Evolutionary conservation across 2,113 vertebrate species (phyloP), one percentile per base, ranked within the genome.

Genomic region (Salvelinus sp.): DNA sequence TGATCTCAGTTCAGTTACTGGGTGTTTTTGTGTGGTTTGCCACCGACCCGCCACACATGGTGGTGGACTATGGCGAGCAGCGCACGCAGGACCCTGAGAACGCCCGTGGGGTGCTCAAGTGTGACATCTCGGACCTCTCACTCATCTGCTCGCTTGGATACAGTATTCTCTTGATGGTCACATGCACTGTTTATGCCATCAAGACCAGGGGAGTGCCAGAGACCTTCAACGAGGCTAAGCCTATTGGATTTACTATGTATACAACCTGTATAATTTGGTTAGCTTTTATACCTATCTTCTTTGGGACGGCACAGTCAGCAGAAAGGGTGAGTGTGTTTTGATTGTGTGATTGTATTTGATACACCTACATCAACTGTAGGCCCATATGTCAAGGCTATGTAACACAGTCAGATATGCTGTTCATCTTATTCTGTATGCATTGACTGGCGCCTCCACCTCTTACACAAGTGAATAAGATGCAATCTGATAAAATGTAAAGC

Each of bases 211-310:
- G 96, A 60, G 97, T 98, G 75, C 97, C 97, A 80, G 97, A 99
- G 93, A 98, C 97, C 82, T 99, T 99, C 93, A 99, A 98, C 0
- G 97, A 99, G 92, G 97, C 97, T 88, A 99, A 98, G 82, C 97
- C 97, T 57, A 99, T 99, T 88, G 97, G 96, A 90, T 97, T 98
- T 91, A 98, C 97, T 83, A 98, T 98, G 97, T 98, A 98, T 67
- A 98, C 97, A 69, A 99, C 97, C 87, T 99, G 97, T 93, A 99
- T 99, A 90, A 96, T 99, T 86, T 99, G 97, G 97, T 94, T 98
- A 90, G 97, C 97, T 85, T 98, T 98, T 93, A 98, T 98, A 79
- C 97, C 97, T 87, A 98, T 99, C 92, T 99, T 98, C 94, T 99
- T 99, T 87, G 97, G 97, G 85, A 98, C 97, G 1, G 95, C 97